These are phyloP conservation scores for Bruchidius siliquastri DNA, from an alignment of 2,888 invertebrate species.

Conservation along the genomic window DNA sequence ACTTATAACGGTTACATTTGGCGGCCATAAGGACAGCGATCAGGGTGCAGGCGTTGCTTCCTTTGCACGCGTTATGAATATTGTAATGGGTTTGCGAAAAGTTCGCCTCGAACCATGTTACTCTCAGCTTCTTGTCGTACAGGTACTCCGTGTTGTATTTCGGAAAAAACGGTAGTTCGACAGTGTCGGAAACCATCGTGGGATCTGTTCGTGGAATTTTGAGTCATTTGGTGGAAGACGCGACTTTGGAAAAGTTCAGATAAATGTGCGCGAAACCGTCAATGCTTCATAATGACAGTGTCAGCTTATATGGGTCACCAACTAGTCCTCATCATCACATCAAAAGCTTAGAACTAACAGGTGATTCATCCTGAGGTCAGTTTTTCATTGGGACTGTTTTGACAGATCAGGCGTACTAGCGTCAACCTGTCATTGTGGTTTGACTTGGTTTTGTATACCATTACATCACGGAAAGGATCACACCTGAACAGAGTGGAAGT, in stretches of 20 bases:
- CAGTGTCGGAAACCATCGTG: conserved; percentile 27
- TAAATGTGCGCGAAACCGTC: background rate
- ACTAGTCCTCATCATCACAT: no score
- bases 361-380: no score
- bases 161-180: conserved; percentile 42
- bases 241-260: background rate
- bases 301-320: background rate
- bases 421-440: no score
- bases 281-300: background rate
- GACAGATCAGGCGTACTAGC: no score
- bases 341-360: no score
- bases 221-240: background rate
- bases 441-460: no score
- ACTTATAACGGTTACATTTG: conserved; percentile 40
- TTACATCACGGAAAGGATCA: no score
- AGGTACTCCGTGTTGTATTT: conserved; percentile 36
- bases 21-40: conserved; percentile 56
- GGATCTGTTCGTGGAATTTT: conserved; percentile 1
- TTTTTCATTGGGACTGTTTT: no score
- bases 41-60: conserved; percentile 59
- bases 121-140: conserved; percentile 34
- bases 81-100: conserved; percentile 59
- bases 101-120: conserved; percentile 54
- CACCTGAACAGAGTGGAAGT: no score
- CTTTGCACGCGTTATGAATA: conserved; percentile 44